Evolutionary conservation across 2,888 invertebrate species (phyloP), one percentile per base, ranked within the genome.

Genomic region (Rhogogaster chlorosoma): DNA sequence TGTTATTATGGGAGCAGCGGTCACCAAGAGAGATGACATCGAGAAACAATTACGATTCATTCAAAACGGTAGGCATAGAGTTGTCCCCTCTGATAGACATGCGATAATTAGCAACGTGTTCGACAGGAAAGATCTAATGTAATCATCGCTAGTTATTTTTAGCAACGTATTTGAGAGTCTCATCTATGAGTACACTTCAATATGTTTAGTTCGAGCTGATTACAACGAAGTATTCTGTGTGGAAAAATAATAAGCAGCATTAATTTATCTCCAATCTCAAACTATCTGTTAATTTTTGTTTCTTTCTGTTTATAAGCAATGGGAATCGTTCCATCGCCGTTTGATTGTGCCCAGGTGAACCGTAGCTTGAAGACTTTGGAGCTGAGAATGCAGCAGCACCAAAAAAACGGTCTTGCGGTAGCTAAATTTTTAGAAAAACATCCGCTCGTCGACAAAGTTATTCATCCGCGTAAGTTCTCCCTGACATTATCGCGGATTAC

Each of bases 291-390:
- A n/a, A 83, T 83, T 80, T 15, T 77, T 22, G 83, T 18, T 42
- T 85, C n/a, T 42, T 26, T 42, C 22, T 22, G 80, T 85, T 85
- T 86, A 84, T 89, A 90, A 97, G 98, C 98, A 5, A 95, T 97
- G 95, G 99, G 99, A 83, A 96, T 97, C 67, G 97, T 99, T 18
- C 99, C 99, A 1, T 98, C 99, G 0, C 99, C 99, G 0, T 98
- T 99, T 92, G 99, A 99, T 93, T 99, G 99, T 93, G 98, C 96
- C 92, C 95, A 98, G 92, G 98, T 99, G 0, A 98, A 98, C 92
- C 95, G 98, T 87, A 98, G 99, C 90, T 94, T 99, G 86, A 99
- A 99, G 94, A 99, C 99, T 0, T 94, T 99, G 38, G 96, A 97
- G 6, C 90, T 99, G 38, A 95, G 99, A 84, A 99, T 99, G 99